Evolutionary conservation across 2,113 vertebrate species (phyloP).

Genomic region (Neopipo cinnamomea): DNA sequence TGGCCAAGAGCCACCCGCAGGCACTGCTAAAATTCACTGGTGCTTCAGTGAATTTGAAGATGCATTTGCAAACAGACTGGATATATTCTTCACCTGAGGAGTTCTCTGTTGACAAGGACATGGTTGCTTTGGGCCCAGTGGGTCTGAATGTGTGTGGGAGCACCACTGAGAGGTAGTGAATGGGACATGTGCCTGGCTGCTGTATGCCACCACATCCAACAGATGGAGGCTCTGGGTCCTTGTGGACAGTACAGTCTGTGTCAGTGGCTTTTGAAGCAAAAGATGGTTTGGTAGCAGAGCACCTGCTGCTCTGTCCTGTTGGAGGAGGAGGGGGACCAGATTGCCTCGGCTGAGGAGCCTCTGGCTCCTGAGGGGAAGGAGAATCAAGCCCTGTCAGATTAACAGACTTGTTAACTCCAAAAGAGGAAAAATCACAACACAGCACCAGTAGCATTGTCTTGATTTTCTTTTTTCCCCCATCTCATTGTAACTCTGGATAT

Average conservation of each 20-base stretch:
- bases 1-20: neutral
- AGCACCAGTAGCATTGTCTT: neutral
- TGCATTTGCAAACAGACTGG: neutral
- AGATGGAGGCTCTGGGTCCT: neutral
- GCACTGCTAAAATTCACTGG: neutral
- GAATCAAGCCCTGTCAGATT: neutral
- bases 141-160: neutral
- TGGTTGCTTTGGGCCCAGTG: neutral
- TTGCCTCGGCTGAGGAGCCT: neutral
- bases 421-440: neutral
- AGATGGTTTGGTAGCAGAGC: neutral
- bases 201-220: fast-evolving
- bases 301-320: neutral
- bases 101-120: neutral
- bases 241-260: neutral
- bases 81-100: neutral
- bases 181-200: neutral
- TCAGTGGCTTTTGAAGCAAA: neutral
- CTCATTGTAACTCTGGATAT: neutral
- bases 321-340: neutral
- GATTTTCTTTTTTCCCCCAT: neutral
- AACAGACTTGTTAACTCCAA: neutral
- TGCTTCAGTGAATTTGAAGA: neutral
- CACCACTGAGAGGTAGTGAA: neutral
- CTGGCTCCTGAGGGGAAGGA: neutral